Evolutionary conservation across 92 coral and sea anemone genomes (phyloP).

Genomic region (Actinostola sp.): DNA sequence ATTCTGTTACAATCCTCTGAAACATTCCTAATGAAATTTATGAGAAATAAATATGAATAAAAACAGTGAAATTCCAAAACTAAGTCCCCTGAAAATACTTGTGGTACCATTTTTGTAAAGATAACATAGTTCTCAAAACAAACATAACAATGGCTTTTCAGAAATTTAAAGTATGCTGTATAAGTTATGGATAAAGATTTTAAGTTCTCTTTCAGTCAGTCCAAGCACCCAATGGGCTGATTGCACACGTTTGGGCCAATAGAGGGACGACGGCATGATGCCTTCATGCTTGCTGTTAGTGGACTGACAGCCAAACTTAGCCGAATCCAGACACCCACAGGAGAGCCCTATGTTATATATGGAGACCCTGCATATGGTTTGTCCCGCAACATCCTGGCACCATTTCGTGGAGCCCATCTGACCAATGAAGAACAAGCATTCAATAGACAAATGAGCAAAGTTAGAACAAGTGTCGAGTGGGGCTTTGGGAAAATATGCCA

Average conservation of each 20-base stretch:
- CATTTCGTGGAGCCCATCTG: slow-evolving; percentile 56
- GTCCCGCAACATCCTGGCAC: slow-evolving; percentile 61
- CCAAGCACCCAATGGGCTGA: slow-evolving; percentile 69
- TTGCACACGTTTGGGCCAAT: slow-evolving; percentile 74
- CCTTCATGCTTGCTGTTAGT: slow-evolving; percentile 77
- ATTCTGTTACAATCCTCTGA: background rate
- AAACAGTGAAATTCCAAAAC: background rate
- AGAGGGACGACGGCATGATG: slow-evolving; percentile 74
- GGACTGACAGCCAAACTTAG: slow-evolving; percentile 51
- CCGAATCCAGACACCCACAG: slow-evolving; percentile 50
- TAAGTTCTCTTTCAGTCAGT: slow-evolving; percentile 57
- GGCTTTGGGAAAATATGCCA: slow-evolving; percentile 72
- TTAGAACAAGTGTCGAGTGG: slow-evolving; percentile 64
- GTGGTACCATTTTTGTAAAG: background rate
- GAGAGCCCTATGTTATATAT: slow-evolving; percentile 75
- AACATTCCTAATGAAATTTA: background rate
- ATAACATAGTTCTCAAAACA: background rate
- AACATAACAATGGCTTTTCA: background rate
- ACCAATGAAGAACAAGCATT: slow-evolving; percentile 54
- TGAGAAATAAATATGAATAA: background rate
- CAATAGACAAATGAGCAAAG: slow-evolving; percentile 68
- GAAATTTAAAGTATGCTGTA: background rate
- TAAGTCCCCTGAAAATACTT: too few relatives aligned
- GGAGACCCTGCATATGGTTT: slow-evolving; percentile 79
- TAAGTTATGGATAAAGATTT: background rate